Evolutionary conservation across 30 jellyfish, hydroid and myxozoan species (phyloP), one percentile per base, ranked within the genome.

Genomic region (Aurelia sp.): DNA sequence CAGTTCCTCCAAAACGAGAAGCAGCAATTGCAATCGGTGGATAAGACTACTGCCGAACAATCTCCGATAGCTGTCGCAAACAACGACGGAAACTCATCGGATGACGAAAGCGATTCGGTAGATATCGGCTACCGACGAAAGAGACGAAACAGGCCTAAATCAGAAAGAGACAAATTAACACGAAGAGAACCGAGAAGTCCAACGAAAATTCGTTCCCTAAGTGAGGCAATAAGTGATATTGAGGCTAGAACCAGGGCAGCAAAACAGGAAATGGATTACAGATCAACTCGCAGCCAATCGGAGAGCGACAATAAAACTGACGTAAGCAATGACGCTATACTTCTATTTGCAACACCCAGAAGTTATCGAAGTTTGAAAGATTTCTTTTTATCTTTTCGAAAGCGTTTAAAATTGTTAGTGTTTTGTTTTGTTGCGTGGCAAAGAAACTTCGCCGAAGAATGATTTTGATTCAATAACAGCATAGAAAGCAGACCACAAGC

Each of bases 181-280:
- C 51, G 15, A 11, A 62, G 71, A 41, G 89, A 78, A 13, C 72
- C 79, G 2, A 62, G 20, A 4, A 78, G 60, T 47, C 79, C 65
- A 44, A 30, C 58, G 50, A 73, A 74, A 6, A 66, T 78, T 23
- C 70, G 89, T 31, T 78, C 89, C 11, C 73, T 78, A 13, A 78
- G 89, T n/a, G 89, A 78, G 89, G 89, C 89, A 20, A 64, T 78
- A 9, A 22, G 55, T 20, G 89, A 78, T 65, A 78, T 78, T 55
- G 89, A 65, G 78, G 89, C 89, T 6, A 78, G 89, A 50, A 78
- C 41, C 79, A 66, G 40, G 62, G 89, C 89, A 61, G 89, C 89
- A 15, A 78, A 63, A 13, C 48, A 63, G 30, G 89, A 78, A 30
- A 63, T 78, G 79, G 89, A 78, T 70, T 33, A 60, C 11, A 78